Evolutionary conservation across 1,140 invertebrate genomes (phyloP), one percentile per base, ranked within the genome.

Genomic region (Dufourea novaeangliae): DNA sequence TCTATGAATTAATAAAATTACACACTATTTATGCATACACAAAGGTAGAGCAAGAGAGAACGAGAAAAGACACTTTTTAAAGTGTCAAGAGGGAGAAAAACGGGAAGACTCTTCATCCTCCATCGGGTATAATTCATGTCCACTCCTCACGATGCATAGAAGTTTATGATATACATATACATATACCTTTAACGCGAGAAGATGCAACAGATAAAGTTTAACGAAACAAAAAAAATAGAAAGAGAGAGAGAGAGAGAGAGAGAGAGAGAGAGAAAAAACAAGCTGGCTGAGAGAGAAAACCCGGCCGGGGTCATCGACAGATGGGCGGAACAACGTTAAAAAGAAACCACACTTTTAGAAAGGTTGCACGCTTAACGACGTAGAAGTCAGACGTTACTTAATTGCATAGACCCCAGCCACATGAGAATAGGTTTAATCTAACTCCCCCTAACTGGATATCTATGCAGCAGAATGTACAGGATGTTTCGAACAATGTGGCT

Each of bases 1-100:
- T 87, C 82, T 90, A 87, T 82, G 88, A 89, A 89, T 90, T n/a
- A 86, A 87, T 79, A 85, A 86, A 88, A 85, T 82, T 78, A 88
- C 78, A 74, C 86, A 87, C 79, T 85, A 87, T 87, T 90, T 88
- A 91, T 86, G 89, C 84, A 82, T 83, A 87, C 85, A 82, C 14
- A 74, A 84, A 89, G 86, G 27, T 81, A 84, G 80, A 75, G 56
- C 70, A 59, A 79, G 67, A 86, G 56, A 69, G 37, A 81, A 29
- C 34, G 66, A 32, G 46, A 25, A 20, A 22, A 32, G 14, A 27
- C 52, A 77, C 52, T 27, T 14, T 12, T 17, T 7, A 52, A 32
- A 44, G 22, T 50, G 46, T 50, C 20, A 37, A 41, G 17, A 27
- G 11, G 11, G 25, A 25, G 6, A 50, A 54, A 22, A 34, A 20